Conservation (phyloP, 2,113 vertebrate genomes). For the Glareola pratincola region DNA sequence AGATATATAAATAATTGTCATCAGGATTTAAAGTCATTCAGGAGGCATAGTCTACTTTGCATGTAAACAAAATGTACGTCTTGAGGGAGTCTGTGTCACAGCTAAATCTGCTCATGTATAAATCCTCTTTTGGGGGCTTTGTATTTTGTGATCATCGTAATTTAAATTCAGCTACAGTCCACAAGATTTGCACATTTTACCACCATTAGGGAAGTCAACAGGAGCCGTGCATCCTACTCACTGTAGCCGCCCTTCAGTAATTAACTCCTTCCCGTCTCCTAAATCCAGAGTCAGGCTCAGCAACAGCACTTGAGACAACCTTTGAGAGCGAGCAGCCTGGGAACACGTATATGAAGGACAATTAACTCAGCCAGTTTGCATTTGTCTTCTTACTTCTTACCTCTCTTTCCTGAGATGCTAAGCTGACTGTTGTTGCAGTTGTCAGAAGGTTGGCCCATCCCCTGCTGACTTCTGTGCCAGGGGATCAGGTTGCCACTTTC, state of each 20-base stretch:
- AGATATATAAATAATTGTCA: slow-evolving; percentile 7
- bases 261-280: slow-evolving; percentile 21
- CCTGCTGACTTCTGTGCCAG: background rate
- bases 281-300: background rate
- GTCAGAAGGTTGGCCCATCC: background rate
- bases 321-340: background rate
- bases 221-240: background rate
- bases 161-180: slow-evolving; percentile 51
- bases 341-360: background rate
- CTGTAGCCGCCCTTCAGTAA: background rate
- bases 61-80: slow-evolving; percentile 57
- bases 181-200: slow-evolving; percentile 44
- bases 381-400: background rate
- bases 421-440: background rate
- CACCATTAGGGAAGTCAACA: slow-evolving; percentile 37
- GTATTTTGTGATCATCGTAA: slow-evolving; percentile 44
- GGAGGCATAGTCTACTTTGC: background rate
- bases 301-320: background rate
- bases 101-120: slow-evolving; percentile 43
- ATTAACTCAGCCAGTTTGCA: accelerated
- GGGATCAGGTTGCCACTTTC: background rate
- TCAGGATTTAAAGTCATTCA: slow-evolving; percentile 5
- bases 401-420: background rate
- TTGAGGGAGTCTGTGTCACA: slow-evolving; percentile 20
- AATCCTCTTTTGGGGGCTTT: slow-evolving; percentile 65